Evolutionary conservation across 2,797 vertebrate species (phyloP).

Genomic region (Molossus alvarezi): DNA sequence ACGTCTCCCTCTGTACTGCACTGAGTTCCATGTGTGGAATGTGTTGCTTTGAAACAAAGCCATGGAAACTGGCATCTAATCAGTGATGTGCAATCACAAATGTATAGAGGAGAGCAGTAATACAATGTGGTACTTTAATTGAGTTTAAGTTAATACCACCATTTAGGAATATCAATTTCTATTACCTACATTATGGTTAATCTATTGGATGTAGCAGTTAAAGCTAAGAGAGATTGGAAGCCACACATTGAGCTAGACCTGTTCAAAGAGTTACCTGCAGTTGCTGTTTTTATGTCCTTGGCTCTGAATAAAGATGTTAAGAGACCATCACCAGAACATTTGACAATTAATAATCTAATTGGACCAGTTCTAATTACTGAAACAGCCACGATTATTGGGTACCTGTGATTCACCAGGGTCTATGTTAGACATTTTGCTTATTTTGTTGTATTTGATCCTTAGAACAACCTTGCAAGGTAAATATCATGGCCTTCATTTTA

Average conservation of each 20-base stretch:
- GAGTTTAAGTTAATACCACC: slow-evolving; percentile 75
- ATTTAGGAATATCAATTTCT: slow-evolving; percentile 74
- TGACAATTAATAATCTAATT: slow-evolving; percentile 64
- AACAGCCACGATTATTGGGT: slow-evolving; percentile 19
- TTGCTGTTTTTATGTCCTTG: slow-evolving; percentile 42
- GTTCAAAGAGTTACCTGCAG: slow-evolving; percentile 50
- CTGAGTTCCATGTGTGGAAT: slow-evolving; percentile 6
- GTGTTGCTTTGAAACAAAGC: not conserved
- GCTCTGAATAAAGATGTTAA: slow-evolving; percentile 43
- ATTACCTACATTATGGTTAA: slow-evolving; percentile 69
- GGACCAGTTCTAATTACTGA: slow-evolving; percentile 66
- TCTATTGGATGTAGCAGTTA: slow-evolving; percentile 57
- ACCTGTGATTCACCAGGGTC: slow-evolving; percentile 9
- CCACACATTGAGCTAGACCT: slow-evolving; percentile 52
- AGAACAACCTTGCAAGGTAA: slow-evolving; percentile 43
- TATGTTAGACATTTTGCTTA: slow-evolving; percentile 62
- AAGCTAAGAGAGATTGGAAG: slow-evolving; percentile 56
- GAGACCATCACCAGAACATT: slow-evolving; percentile 58
- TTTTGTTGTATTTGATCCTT: slow-evolving; percentile 59
- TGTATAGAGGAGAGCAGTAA: not conserved
- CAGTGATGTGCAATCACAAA: not conserved
- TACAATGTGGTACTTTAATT: slow-evolving; percentile 62
- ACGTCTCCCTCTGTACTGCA: not conserved
- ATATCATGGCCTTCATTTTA: slow-evolving; percentile 54
- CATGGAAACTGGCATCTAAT: not conserved